These are phyloP conservation scores for Brachypodius melanocephalos DNA, from an alignment of 2,113 vertebrate species.

Conservation along the genomic window DNA sequence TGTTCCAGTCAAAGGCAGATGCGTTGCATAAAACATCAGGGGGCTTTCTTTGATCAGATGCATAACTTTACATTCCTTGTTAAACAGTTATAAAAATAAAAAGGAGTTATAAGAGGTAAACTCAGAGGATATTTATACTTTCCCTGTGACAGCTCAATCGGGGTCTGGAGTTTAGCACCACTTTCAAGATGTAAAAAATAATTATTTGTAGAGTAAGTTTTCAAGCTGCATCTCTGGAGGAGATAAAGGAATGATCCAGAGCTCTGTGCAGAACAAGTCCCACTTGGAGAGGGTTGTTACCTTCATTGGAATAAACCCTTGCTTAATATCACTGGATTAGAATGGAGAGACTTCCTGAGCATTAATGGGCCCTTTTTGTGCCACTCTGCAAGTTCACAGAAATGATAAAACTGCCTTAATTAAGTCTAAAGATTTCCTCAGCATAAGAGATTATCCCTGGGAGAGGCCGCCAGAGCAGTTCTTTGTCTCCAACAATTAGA, in stretches of 20 bases:
- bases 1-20: constrained; percentile 48
- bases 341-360: not conserved
- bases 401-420: constrained; percentile 54
- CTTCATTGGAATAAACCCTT: not conserved
- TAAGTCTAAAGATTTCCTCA: constrained; percentile 53
- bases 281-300: not conserved
- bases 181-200: not conserved
- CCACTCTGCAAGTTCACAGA: constrained; percentile 10
- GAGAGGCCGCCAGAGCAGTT: not conserved
- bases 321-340: constrained; percentile 1
- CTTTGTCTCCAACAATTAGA: constrained; percentile 41
- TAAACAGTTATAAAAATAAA: constrained; percentile 52
- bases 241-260: constrained; percentile 6
- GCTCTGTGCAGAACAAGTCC: not conserved
- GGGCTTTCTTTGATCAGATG: constrained; percentile 49
- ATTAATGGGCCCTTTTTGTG: constrained; percentile 12
- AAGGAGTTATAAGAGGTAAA: not conserved
- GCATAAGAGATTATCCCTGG: constrained; percentile 25
- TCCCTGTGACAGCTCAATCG: not conserved
- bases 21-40: constrained; percentile 44
- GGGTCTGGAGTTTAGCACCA: not conserved
- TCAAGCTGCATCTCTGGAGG: not conserved
- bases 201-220: constrained; percentile 5
- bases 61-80: constrained; percentile 15
- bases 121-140: constrained; percentile 7